Conservation (phyloP, 1,140 invertebrate genomes). For the Choristoneura fumiferana region DNA sequence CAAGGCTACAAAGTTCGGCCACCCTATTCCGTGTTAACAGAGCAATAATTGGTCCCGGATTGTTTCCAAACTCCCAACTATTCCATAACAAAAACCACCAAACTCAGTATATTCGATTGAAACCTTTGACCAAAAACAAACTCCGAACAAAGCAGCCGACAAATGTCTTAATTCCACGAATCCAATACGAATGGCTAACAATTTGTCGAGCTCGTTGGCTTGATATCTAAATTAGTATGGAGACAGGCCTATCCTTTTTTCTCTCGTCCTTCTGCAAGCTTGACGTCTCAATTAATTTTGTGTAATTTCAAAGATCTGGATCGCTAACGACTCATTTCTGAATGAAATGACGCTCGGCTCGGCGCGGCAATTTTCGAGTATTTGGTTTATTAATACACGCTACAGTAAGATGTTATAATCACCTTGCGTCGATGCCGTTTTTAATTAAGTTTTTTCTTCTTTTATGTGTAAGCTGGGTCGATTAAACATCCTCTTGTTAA, state of each 20-base stretch:
- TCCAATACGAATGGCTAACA: constrained; percentile 56
- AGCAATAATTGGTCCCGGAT: constrained; percentile 23
- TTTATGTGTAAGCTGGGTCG: background rate
- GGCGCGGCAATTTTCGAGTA: constrained; percentile 26
- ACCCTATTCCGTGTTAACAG: constrained; percentile 20
- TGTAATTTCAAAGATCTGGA: constrained; percentile 66
- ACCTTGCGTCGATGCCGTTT: background rate
- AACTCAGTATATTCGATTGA: constrained; percentile 52
- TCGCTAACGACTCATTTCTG: constrained; percentile 57
- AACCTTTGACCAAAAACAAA: constrained; percentile 59
- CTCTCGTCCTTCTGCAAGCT: constrained; percentile 46
- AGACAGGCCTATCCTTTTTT: constrained; percentile 56
- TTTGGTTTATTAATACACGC: constrained; percentile 19
- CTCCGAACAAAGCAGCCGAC: constrained; percentile 52
- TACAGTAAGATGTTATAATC: background rate
- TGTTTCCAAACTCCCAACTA: constrained; percentile 37
- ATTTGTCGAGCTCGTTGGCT: constrained; percentile 66
- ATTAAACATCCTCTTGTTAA: constrained; percentile 15
- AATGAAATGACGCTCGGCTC: constrained; percentile 41
- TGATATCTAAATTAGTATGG: constrained; percentile 76
- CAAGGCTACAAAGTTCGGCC: constrained; percentile 20
- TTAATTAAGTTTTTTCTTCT: constrained; percentile 5
- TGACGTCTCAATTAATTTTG: constrained; percentile 72
- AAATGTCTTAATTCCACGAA: constrained; percentile 61
- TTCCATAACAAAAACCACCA: constrained; percentile 53